Conservation (phyloP, 2,888 invertebrate species). For the Chelonus formosanus region DNA sequence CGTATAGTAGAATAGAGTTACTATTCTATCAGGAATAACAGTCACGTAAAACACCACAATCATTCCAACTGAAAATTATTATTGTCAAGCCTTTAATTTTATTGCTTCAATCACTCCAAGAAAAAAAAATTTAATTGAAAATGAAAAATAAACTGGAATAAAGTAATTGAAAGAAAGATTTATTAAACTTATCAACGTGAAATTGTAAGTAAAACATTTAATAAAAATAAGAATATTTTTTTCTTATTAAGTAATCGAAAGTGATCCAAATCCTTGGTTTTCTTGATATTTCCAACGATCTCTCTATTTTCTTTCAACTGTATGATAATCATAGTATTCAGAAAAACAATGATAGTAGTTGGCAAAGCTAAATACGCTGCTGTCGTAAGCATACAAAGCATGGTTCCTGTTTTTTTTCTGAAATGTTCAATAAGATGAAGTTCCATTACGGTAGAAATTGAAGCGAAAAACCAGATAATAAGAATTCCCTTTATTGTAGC, state of each 20-base stretch:
- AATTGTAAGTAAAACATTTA: too few relatives aligned
- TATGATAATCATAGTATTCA: conserved; percentile 44
- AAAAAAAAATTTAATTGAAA: not conserved
- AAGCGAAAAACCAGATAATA: conserved; percentile 48
- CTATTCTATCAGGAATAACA: conserved; percentile 52
- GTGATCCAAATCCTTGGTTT: conserved; percentile 38
- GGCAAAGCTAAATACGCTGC: conserved; percentile 48
- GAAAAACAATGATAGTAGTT: conserved; percentile 42
- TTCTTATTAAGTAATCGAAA: conserved; percentile 44
- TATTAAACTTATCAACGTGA: not conserved
- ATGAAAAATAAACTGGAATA: conserved; percentile 3
- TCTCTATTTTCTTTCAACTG: conserved; percentile 34
- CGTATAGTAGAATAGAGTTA: conserved; percentile 46
- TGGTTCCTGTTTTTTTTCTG: conserved; percentile 34
- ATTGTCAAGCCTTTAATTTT: too few relatives aligned
- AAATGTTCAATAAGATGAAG: conserved; percentile 48
- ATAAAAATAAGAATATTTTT: too few relatives aligned
- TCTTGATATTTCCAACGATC: conserved; percentile 12
- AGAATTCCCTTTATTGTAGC: conserved; percentile 46
- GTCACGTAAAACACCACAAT: conserved; percentile 47
- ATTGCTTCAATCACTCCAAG: too few relatives aligned
- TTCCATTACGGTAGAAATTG: conserved; percentile 49
- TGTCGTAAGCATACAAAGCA: conserved; percentile 50
- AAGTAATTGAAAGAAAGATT: not conserved
- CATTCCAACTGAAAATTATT: conserved; percentile 44